Evolutionary conservation across 2,888 invertebrate genomes (phyloP), one percentile per base, ranked within the genome.

Genomic region (Amphimallon solstitiale): DNA sequence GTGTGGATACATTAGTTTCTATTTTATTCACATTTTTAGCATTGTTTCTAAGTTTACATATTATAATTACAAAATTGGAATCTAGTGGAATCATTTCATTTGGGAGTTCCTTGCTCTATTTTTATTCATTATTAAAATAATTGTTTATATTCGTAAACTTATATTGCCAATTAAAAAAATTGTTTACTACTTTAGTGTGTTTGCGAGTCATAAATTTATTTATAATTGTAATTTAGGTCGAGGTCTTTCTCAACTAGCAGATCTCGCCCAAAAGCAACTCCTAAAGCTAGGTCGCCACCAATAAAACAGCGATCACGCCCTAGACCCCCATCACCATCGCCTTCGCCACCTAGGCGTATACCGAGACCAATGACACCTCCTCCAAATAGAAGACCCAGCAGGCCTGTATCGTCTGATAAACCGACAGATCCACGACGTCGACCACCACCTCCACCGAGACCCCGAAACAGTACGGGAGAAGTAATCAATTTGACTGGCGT

Each of bases 171-270:
- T n/a, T 37, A 37, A 6, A 37, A 12, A 37, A 37, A 37, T n/a
- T n/a, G n/a, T n/a, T n/a, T n/a, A n/a, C n/a, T n/a, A n/a, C n/a
- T n/a, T n/a, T n/a, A n/a, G n/a, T n/a, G n/a, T n/a, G n/a, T n/a
- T n/a, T n/a, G n/a, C n/a, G n/a, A 29, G 5, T 9, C 29, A 29
- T 5, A 29, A 29, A 17, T 3, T 17, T 56, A 15, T 29, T 54
- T 71, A 5, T 7, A 2, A 29, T 71, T 35, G 1, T 15, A 43
- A 62, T 63, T 0, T 75, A 85, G 87, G 72, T 86, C 85, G 2
- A 85, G 88, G 45, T 88, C 90, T 0, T 80, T 85, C 12, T 87
- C 91, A 6, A 83, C 87, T 0, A 86, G 88, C 15, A 81, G 84
- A 51, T 52, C 63, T 35, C 56, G 63, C 5, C 54, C 35, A 43